These are phyloP conservation scores for Spilosoma lubricipeda DNA, from an alignment of 2,888 invertebrate species.

Conservation along the genomic window DNA sequence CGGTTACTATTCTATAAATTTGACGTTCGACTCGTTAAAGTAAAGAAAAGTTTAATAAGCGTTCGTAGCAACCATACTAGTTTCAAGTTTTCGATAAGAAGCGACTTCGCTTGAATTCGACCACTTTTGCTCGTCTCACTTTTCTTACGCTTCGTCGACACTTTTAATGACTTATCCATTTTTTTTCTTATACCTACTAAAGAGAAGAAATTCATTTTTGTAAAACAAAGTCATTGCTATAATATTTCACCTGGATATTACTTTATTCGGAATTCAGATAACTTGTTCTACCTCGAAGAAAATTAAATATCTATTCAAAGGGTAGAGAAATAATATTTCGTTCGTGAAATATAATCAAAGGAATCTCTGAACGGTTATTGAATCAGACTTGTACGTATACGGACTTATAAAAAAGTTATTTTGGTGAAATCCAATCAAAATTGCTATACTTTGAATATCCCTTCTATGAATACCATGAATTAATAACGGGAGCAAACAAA, in stretches of 20 bases:
- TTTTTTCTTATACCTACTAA: slow-evolving; percentile 56
- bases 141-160: slow-evolving; percentile 79
- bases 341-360: slow-evolving; percentile 51
- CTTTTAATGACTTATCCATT: slow-evolving; percentile 84
- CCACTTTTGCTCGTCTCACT: slow-evolving; percentile 72
- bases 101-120: slow-evolving; percentile 69
- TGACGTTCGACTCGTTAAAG: slow-evolving; percentile 69
- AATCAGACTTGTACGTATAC: slow-evolving; percentile 47
- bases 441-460: slow-evolving; percentile 66
- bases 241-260: slow-evolving; percentile 43
- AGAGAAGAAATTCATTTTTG: slow-evolving; percentile 63
- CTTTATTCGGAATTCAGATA: slow-evolving; percentile 28
- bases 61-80: slow-evolving; percentile 73
- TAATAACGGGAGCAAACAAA: slow-evolving; percentile 74
- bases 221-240: slow-evolving; percentile 49
- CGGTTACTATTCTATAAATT: slow-evolving; percentile 65
- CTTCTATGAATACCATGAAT: slow-evolving; percentile 69
- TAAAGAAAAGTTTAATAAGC: slow-evolving; percentile 79
- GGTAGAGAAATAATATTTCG: slow-evolving; percentile 37
- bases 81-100: slow-evolving; percentile 78
- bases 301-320: slow-evolving; percentile 45
- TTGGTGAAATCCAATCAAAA: slow-evolving; percentile 77
- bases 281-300: slow-evolving; percentile 29
- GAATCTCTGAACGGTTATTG: slow-evolving; percentile 53
- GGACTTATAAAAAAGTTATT: slow-evolving; percentile 58